Percentiles rank a stretch among this genome's conserved stretches.
These are phyloP conservation scores for Menidia menidia DNA, from an alignment of 2,797 vertebrate species.

Conservation along the genomic window DNA sequence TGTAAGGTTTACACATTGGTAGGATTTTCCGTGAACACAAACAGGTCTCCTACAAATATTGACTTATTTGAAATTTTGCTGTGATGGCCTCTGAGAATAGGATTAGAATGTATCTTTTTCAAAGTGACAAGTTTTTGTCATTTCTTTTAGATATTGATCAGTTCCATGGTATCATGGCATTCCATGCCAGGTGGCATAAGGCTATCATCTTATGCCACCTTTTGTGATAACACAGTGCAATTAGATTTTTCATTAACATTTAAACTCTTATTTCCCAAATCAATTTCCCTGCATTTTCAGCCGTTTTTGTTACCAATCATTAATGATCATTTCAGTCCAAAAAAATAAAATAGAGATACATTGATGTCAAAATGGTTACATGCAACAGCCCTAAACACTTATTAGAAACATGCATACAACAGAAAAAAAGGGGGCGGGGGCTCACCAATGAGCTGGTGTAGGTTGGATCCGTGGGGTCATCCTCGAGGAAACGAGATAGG, in stretches of 20 bases:
- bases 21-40: not conserved
- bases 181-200: too few relatives aligned
- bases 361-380: conserved; percentile 38
- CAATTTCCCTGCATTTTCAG: not conserved
- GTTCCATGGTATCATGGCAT: too few relatives aligned
- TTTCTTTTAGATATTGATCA: not conserved
- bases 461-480: conserved; percentile 93
- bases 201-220: too few relatives aligned
- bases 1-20: not conserved
- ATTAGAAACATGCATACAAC: conserved; percentile 17
- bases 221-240: too few relatives aligned
- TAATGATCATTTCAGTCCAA: not conserved
- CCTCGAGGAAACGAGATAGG: conserved; percentile 96
- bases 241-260: not conserved
- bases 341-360: conserved; percentile 12
- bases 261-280: not conserved
- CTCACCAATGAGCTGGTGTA: conserved; percentile 98
- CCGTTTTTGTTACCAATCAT: conserved; percentile 4
- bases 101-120: not conserved
- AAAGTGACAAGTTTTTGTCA: not conserved
- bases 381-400: conserved; percentile 43
- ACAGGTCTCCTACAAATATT: not conserved
- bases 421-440: conserved; percentile 8
- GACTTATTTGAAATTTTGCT: not conserved
- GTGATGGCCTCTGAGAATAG: not conserved